phyloP scores from a whole-genome alignment of 2,113 vertebrate genomes.

The Calypte anna region DNA sequence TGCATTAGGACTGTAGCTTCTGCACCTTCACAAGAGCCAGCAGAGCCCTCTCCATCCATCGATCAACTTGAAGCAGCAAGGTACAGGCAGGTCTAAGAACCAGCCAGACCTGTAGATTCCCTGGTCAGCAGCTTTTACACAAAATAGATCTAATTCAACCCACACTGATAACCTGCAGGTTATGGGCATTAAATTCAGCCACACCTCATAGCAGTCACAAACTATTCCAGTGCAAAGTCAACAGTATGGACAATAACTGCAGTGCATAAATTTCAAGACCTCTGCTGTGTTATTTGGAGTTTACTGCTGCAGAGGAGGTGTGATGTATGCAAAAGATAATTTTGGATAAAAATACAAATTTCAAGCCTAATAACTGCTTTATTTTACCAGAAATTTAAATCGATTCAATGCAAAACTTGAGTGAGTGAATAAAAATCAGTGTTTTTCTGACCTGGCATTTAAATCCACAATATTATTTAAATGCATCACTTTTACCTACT shows the following conservation, averaged over 20 bases:
- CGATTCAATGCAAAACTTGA: background rate
- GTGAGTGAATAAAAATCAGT: background rate
- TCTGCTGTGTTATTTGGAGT: background rate
- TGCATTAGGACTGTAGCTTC: background rate
- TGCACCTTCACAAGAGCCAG: background rate
- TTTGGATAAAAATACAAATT: background rate
- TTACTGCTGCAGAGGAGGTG: background rate
- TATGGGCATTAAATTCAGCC: constrained; percentile 30
- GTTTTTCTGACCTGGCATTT: background rate
- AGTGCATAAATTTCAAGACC: background rate
- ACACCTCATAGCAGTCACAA: constrained; percentile 17
- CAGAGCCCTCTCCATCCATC: background rate
- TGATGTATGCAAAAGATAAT: background rate
- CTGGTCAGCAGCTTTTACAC: background rate
- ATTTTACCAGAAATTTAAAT: background rate
- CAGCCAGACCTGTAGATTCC: background rate
- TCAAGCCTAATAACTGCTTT: background rate
- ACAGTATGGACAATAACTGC: constrained; percentile 16
- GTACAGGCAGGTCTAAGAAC: background rate
- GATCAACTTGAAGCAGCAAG: background rate
- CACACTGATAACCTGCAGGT: background rate
- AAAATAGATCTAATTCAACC: background rate
- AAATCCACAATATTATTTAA: background rate
- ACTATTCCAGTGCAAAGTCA: constrained; percentile 12
- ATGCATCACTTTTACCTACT: background rate